Conservation (phyloP, 64 coral and sea anemone genomes). For the Cladopsammia gracilis region DNA sequence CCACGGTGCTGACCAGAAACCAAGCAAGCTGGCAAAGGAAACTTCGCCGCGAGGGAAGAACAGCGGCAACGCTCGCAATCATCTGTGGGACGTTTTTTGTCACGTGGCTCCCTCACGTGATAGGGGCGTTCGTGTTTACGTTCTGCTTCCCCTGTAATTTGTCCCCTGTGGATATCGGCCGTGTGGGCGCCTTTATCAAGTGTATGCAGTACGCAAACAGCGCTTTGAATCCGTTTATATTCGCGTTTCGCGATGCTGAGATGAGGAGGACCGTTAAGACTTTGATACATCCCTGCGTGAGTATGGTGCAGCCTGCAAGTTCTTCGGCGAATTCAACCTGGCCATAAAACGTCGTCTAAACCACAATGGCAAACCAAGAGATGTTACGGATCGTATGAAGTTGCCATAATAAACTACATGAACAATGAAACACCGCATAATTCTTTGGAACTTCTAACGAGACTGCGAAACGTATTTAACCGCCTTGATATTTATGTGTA, state of each 20-base stretch:
- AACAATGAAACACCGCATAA: too few relatives aligned
- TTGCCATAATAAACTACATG: too few relatives aligned
- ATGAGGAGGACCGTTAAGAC: not conserved
- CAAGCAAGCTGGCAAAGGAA: not conserved
- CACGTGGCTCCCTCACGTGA: conserved; percentile 33
- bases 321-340: not conserved
- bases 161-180: conserved; percentile 20
- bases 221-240: conserved; percentile 29
- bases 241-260: conserved; percentile 30
- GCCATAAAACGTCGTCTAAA: not conserved
- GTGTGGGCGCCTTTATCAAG: conserved; percentile 8
- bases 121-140: conserved; percentile 38
- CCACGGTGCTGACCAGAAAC: not conserved
- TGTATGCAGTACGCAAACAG: conserved; percentile 33
- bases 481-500: too few relatives aligned
- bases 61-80: conserved; percentile 47
- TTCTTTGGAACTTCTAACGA: too few relatives aligned
- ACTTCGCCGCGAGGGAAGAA: conserved; percentile 50
- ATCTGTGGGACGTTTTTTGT: conserved; percentile 54
- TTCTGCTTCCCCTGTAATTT: conserved; percentile 51
- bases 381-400: not conserved
- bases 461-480: too few relatives aligned
- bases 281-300: not conserved
- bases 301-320: not conserved
- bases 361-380: not conserved